Conservation (phyloP, 2,888 invertebrate species). For the Tuberolachnus salignus region DNA sequence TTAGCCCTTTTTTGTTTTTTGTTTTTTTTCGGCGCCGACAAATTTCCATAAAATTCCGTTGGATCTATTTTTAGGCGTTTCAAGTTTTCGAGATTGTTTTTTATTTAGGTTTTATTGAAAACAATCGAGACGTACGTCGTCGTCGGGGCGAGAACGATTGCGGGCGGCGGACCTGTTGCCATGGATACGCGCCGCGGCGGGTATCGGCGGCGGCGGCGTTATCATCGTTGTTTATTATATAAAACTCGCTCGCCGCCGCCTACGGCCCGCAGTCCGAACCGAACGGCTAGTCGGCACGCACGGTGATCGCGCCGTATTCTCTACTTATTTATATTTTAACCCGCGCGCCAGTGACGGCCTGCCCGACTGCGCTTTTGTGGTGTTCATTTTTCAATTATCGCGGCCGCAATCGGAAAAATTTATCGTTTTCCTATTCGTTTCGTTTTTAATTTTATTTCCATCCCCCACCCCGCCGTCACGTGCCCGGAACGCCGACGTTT, state of each 20-base stretch:
- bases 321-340: not conserved
- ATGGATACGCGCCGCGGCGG: not conserved
- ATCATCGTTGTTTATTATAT: not conserved
- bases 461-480: too few relatives aligned
- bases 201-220: constrained; percentile 23
- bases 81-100: too few relatives aligned
- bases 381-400: not conserved
- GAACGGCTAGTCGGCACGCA: constrained; percentile 4
- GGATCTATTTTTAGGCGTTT: too few relatives aligned
- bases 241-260: not conserved
- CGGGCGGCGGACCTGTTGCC: not conserved
- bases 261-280: constrained; percentile 12
- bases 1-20: too few relatives aligned
- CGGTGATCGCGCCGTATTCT: constrained; percentile 7
- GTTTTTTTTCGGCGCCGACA: too few relatives aligned
- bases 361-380: not conserved
- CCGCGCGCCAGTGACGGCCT: not conserved
- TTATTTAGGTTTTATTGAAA: too few relatives aligned
- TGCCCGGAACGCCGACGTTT: too few relatives aligned
- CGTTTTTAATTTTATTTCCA: not conserved
- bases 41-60: too few relatives aligned
- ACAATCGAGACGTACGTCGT: not conserved
- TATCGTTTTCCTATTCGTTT: not conserved
- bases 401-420: too few relatives aligned
- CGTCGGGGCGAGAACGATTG: not conserved